These are phyloP conservation scores for Clinocottus analis DNA, from an alignment of 2,113 vertebrate species.

Conservation along the genomic window DNA sequence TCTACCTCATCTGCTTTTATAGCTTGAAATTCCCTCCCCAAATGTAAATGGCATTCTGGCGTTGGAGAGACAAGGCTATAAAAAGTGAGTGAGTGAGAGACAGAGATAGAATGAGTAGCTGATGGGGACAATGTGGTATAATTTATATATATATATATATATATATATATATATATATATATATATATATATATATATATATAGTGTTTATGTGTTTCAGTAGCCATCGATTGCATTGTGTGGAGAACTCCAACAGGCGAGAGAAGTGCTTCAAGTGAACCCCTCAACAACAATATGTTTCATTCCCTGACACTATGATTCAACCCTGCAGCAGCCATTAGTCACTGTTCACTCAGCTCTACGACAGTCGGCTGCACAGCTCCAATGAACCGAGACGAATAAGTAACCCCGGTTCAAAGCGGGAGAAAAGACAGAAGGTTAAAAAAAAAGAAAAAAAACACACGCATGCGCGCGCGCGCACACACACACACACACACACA, in stretches of 20 bases:
- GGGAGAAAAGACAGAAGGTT: neutral
- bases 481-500: neutral
- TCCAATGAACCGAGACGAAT: slow-evolving; percentile 59
- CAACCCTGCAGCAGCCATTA: slow-evolving; percentile 68
- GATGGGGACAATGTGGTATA: slow-evolving; percentile 28
- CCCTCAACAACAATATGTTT: slow-evolving; percentile 68
- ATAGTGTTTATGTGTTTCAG: neutral
- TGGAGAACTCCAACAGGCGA: slow-evolving; percentile 32
- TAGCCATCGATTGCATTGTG: slow-evolving; percentile 2
- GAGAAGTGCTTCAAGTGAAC: slow-evolving; percentile 59
- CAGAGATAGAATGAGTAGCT: neutral
- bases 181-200: slow-evolving; percentile 6
- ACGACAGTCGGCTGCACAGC: slow-evolving; percentile 46
- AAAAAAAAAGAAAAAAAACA: slow-evolving; percentile 8
- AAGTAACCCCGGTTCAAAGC: slow-evolving; percentile 64
- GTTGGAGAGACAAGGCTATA: neutral
- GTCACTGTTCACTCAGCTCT: slow-evolving; percentile 70
- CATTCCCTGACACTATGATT: slow-evolving; percentile 73
- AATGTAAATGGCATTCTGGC: slow-evolving; percentile 7
- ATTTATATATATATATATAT: neutral
- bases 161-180: neutral
- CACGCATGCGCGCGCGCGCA: no score
- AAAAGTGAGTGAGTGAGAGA: slow-evolving; percentile 1
- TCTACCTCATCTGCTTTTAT: neutral
- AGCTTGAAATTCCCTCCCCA: slow-evolving; percentile 26